These are phyloP conservation scores for Philereme transversata DNA, from an alignment of 2,888 invertebrate genomes.

Conservation along the genomic window DNA sequence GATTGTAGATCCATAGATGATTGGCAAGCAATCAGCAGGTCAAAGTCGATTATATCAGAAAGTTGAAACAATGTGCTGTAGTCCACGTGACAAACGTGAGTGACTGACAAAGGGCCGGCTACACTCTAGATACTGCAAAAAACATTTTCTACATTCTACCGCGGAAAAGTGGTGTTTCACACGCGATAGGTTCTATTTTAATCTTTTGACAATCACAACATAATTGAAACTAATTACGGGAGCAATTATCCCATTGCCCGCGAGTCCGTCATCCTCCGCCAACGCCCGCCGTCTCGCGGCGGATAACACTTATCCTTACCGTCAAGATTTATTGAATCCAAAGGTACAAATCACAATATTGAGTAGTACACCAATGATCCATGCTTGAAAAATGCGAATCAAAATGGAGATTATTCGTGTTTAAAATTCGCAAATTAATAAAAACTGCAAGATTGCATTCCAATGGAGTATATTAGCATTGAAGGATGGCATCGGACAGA, in stretches of 20 bases:
- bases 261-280: conserved; percentile 18
- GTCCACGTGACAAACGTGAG: conserved; percentile 72
- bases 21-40: conserved; percentile 68
- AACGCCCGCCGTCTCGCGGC: neutral
- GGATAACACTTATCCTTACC: neutral
- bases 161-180: conserved; percentile 71
- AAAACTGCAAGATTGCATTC: conserved; percentile 26
- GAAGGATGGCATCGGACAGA: conserved; percentile 40
- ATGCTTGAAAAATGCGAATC: neutral
- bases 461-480: conserved; percentile 44
- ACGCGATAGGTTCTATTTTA: conserved; percentile 79
- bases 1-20: conserved; percentile 53
- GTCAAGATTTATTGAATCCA: conserved; percentile 13
- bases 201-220: conserved; percentile 75
- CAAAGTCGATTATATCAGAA: conserved; percentile 60
- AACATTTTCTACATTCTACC: conserved; percentile 71
- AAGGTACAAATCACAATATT: neutral
- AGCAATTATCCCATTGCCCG: conserved; percentile 55
- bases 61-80: conserved; percentile 60
- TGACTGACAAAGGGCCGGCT: conserved; percentile 64
- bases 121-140: conserved; percentile 53
- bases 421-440: conserved; percentile 8
- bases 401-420: conserved; percentile 4
- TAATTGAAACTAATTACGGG: conserved; percentile 71
- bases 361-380: neutral